Percentiles rank a stretch among this genome's conserved stretches.
phyloP scores from a whole-genome alignment of 2,797 vertebrate species.

The Acipenser oxyrinchus region DNA sequence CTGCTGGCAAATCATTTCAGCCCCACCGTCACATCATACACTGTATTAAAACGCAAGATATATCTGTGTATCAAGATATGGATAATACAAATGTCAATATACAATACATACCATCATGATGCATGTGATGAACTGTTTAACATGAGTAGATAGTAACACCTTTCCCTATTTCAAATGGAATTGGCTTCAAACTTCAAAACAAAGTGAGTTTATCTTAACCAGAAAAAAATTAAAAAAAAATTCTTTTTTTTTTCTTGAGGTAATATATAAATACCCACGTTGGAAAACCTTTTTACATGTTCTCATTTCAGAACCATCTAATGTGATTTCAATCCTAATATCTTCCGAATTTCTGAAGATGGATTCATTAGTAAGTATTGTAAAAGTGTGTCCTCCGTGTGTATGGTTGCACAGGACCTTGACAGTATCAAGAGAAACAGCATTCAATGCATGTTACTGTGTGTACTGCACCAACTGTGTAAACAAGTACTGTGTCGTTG shows the following conservation, averaged over 20 bases:
- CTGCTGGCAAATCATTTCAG: background rate
- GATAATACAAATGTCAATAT: too few species aligned
- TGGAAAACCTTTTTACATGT: constrained; percentile 8
- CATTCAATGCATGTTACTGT: background rate
- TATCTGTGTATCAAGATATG: background rate
- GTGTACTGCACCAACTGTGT: background rate
- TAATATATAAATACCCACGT: too few species aligned
- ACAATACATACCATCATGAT: too few species aligned
- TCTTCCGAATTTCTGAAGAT: constrained; percentile 99
- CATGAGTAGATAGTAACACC: too few species aligned
- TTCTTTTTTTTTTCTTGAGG: too few species aligned
- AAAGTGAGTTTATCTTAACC: too few species aligned
- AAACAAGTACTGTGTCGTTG: constrained; percentile 15
- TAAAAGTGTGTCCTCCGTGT: constrained; percentile 24
- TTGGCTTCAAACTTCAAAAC: too few species aligned
- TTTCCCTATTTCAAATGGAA: too few species aligned
- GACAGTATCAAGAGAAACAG: background rate
- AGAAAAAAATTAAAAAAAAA: too few species aligned
- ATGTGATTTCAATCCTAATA: constrained; percentile 98
- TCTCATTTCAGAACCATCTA: constrained; percentile 87
- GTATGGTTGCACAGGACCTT: background rate
- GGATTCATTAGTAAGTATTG: constrained; percentile 94
- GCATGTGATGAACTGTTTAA: too few species aligned
- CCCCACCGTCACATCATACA: background rate
- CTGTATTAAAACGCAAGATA: background rate